phyloP scores from a whole-genome alignment of 2,888 invertebrate genomes.

The Lymantria monacha region DNA sequence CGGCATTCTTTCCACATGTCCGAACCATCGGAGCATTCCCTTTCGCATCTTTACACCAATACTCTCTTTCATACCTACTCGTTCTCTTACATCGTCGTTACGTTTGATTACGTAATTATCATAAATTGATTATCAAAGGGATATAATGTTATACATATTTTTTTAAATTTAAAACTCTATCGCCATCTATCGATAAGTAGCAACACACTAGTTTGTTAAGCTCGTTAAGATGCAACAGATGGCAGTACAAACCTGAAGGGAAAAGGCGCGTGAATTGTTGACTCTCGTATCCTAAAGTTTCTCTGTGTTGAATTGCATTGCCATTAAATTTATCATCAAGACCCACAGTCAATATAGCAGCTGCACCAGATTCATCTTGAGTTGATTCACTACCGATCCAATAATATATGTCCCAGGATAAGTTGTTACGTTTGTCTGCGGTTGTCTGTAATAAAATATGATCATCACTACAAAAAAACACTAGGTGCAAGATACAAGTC shows the following conservation, averaged over 20 bases:
- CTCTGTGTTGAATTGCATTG: slow-evolving; percentile 92
- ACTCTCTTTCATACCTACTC: too few species aligned
- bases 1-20: too few species aligned
- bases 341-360: slow-evolving; percentile 90
- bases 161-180: neutral
- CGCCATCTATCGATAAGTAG: neutral
- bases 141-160: too few species aligned
- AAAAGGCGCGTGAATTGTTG: slow-evolving; percentile 90
- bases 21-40: too few species aligned
- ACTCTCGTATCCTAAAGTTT: slow-evolving; percentile 93
- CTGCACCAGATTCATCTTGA: slow-evolving; percentile 89
- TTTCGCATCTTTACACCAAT: too few species aligned
- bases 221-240: neutral
- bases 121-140: too few species aligned
- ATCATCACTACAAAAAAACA: too few species aligned
- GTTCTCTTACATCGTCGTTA: too few species aligned
- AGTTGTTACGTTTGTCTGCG: slow-evolving; percentile 82
- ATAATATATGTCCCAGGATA: slow-evolving; percentile 92
- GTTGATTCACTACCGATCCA: slow-evolving; percentile 92
- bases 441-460: slow-evolving; percentile 82
- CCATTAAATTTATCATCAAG: slow-evolving; percentile 92
- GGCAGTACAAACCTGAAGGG: slow-evolving; percentile 72
- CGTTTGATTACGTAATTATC: too few species aligned
- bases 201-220: neutral
- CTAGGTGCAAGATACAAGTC: too few species aligned